Base-by-base conservation (phyloP, 2,797 vertebrate species). In the Cheirogaleus major region DNA sequence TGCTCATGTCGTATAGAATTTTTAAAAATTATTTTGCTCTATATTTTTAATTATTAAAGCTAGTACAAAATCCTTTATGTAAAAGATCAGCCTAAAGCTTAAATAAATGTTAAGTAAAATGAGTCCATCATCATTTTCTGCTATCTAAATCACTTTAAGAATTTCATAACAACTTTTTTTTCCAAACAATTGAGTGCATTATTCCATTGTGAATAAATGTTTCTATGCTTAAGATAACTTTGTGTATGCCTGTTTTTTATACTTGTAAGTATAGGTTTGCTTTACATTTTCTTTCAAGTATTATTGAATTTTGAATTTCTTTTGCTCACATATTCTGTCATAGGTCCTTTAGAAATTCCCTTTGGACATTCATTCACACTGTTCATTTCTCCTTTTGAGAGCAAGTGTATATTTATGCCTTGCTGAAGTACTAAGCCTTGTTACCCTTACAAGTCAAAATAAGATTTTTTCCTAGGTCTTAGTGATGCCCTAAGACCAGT, bases 81-180 rank as follows among this genome's bases (percentile, higher is more conserved):
- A 86, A 93, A 80, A 96, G 9, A n/a, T 50, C 32, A 82, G 4
- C 15, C 27, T 69, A 67, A 83, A n/a, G 55, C 2, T 96, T 72
- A 94, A 79, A 84, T 73, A 93, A 79, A 78, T 75, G 9, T 73
- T 91, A 48, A 85, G 69, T 45, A 43, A 90, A 85, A 73, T 18
- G 25, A 84, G 6, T 38, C 20, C 32, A 20, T 20, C 3, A 88
- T 94, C 12, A 61, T 67, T 89, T 89, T 59, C 15, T 90, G 55
- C 87, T 88, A 20, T 35, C 32, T 87, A 76, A 93, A 92, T 35
- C 22, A 84, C 17, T 84, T 93, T 12, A 7, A 43, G 61, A 73
- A 14, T 3, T 83, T 85, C 72, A 27, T 72, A 55, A 50, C 61
- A 48, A 17, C 67, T 7, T 14, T 83, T 59, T 45, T 30, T 59